Evolutionary conservation across 2,888 invertebrate genomes (phyloP).

Genomic region (Caradrina kadenii): DNA sequence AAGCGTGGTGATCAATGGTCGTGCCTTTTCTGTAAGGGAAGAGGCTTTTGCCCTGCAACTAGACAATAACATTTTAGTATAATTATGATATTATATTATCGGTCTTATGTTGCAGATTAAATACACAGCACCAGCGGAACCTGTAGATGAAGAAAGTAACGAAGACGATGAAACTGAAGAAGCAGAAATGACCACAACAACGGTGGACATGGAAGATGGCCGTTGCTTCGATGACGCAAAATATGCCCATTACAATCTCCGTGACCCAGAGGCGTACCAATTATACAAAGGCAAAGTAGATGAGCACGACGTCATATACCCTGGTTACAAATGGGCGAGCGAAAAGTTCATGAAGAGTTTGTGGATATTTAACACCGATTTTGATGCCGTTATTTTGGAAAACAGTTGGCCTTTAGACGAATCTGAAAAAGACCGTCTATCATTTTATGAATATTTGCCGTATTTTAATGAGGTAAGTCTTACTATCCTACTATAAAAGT

Average conservation of each 20-base stretch:
- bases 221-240: constrained; percentile 62
- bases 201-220: neutral
- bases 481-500: rapidly evolving
- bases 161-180: constrained; percentile 46
- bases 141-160: constrained; percentile 42
- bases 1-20: too few relatives aligned
- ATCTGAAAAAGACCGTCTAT: constrained; percentile 76
- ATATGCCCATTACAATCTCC: constrained; percentile 69
- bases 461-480: constrained; percentile 88
- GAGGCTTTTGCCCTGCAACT: too few relatives aligned
- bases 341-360: constrained; percentile 72
- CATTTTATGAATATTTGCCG: constrained; percentile 78
- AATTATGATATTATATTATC: too few relatives aligned
- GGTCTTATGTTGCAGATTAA: constrained; percentile 67
- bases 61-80: too few relatives aligned
- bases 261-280: constrained; percentile 59
- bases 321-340: constrained; percentile 70
- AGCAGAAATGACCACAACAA: constrained; percentile 2
- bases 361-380: constrained; percentile 71
- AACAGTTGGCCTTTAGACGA: constrained; percentile 90
- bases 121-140: constrained; percentile 50
- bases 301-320: constrained; percentile 75
- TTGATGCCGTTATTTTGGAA: constrained; percentile 87
- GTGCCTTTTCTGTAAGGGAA: too few relatives aligned
- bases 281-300: constrained; percentile 74